A percentile compares a stretch with the other conserved stretches of the same genome.
Evolutionary conservation across 2,797 vertebrate species (phyloP).

Genomic region (Coregonus ussuriensis): DNA sequence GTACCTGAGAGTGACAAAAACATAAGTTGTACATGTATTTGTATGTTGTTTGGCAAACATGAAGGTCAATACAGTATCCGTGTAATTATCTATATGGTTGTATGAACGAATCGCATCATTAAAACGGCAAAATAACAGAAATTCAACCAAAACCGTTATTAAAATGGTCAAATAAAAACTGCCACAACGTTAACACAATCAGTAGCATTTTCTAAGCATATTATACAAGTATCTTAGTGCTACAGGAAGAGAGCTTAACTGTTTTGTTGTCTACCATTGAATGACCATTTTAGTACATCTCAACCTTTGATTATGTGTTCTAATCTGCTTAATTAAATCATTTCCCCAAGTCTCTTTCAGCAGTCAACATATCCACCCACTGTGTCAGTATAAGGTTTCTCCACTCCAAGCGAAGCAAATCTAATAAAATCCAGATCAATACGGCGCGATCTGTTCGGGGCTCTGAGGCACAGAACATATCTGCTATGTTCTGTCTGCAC

Average conservation of each 20-base stretch:
- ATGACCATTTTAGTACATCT: no score
- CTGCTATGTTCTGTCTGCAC: not conserved
- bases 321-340: not conserved
- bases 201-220: not conserved
- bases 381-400: slow-evolving; percentile 31
- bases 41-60: not conserved
- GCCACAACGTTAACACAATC: not conserved
- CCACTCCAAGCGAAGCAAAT: slow-evolving; percentile 38
- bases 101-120: not conserved
- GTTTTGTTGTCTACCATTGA: not conserved
- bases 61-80: not conserved
- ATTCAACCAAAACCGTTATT: not conserved
- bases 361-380: slow-evolving; percentile 18
- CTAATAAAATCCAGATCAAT: slow-evolving; percentile 62
- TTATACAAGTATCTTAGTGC: not conserved
- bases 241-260: not conserved
- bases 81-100: not conserved
- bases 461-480: slow-evolving; percentile 46
- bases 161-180: not conserved
- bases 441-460: slow-evolving; percentile 29
- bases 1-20: slow-evolving; percentile 75
- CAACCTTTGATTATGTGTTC: no score
- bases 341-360: slow-evolving; percentile 17
- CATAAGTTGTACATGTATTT: not conserved
- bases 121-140: not conserved